These are phyloP conservation scores for Phycodurus eques DNA, from an alignment of 2,113 vertebrate species.

Conservation along the genomic window DNA sequence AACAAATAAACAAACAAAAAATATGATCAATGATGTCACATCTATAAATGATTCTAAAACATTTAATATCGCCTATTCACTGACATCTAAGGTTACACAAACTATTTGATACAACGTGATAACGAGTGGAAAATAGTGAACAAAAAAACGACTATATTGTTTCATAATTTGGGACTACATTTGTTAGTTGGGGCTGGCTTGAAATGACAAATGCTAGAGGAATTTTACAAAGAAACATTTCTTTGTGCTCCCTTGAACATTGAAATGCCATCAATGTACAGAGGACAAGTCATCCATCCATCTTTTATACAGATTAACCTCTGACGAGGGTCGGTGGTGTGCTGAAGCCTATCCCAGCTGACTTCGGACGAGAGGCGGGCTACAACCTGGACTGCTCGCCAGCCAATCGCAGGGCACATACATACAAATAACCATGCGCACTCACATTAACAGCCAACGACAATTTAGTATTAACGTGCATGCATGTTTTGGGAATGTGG, in stretches of 20 bases:
- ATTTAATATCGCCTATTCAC: too few species aligned
- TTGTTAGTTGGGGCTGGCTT: constrained; percentile 19
- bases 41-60: too few species aligned
- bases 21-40: too few species aligned
- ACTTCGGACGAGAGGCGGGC: not conserved
- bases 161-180: not conserved
- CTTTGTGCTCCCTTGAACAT: constrained; percentile 20
- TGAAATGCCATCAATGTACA: constrained; percentile 46
- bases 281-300: not conserved
- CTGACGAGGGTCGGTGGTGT: not conserved
- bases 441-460: not conserved
- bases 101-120: too few species aligned
- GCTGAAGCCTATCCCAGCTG: not conserved
- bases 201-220: constrained; percentile 2
- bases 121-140: too few species aligned
- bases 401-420: not conserved
- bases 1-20: not conserved
- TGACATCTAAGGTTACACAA: too few species aligned
- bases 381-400: not conserved
- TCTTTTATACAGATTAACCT: not conserved
- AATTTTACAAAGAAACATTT: not conserved
- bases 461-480: not conserved
- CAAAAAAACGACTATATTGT: too few species aligned
- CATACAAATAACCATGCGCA: not conserved
- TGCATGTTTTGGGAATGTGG: not conserved